These are phyloP conservation scores for Microcebus lehilahytsara DNA, from an alignment of 2,113 vertebrate genomes.

Conservation along the genomic window DNA sequence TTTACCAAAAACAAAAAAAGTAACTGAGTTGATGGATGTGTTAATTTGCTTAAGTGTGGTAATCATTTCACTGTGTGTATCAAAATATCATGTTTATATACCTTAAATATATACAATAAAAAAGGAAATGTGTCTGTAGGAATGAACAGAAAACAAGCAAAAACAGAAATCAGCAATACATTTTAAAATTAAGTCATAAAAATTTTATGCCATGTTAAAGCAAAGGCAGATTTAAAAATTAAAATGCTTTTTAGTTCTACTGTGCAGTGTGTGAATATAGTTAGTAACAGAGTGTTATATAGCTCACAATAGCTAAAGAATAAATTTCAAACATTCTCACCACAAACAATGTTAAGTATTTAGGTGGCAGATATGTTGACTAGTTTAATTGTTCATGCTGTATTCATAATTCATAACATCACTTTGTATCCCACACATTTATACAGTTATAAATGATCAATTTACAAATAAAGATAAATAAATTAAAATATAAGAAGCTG, in stretches of 20 bases:
- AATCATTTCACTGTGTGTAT: neutral
- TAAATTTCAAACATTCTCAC: neutral
- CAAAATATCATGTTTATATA: neutral
- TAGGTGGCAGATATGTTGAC: neutral
- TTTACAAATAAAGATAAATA: neutral
- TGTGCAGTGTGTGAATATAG: neutral
- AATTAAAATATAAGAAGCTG: neutral
- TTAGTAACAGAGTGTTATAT: neutral
- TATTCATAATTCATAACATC: neutral
- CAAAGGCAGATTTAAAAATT: neutral
- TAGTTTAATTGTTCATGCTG: neutral
- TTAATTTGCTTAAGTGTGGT: neutral
- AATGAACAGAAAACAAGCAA: neutral
- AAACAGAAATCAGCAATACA: neutral
- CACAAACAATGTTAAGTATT: neutral
- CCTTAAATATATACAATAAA: neutral
- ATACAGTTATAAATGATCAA: neutral
- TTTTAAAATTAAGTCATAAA: constrained; percentile 3
- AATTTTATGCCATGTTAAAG: neutral
- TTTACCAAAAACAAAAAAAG: neutral
- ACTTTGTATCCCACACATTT: neutral
- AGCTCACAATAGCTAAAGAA: neutral
- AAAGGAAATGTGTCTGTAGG: neutral
- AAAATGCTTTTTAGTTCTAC: neutral
- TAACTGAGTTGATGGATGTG: neutral